Conservation (phyloP, 1,140 invertebrate genomes). For the Drosophila rufa region DNA sequence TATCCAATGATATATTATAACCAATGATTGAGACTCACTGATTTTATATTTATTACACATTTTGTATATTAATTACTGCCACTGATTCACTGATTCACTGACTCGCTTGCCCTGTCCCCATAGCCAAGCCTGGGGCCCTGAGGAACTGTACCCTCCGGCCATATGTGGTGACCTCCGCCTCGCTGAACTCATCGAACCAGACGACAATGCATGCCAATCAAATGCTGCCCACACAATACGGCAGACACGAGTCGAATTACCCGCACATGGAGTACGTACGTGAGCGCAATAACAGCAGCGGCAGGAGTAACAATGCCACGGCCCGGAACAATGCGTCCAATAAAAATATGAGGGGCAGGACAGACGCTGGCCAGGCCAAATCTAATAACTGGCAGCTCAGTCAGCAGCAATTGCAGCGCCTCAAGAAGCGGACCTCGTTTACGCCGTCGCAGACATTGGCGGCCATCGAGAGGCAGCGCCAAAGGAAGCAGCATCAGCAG, state of each 20-base stretch:
- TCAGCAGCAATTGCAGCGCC: constrained; percentile 76
- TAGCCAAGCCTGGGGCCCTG: constrained; percentile 92
- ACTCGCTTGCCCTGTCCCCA: constrained; percentile 9
- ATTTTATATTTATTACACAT: neutral
- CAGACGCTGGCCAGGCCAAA: constrained; percentile 63
- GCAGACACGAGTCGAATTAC: constrained; percentile 85
- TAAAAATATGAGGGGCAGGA: constrained; percentile 68
- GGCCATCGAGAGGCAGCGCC: constrained; percentile 72
- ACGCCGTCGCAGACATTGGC: constrained; percentile 82
- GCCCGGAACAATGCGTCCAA: constrained; percentile 58
- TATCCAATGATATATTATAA: neutral
- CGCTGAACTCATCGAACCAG: constrained; percentile 85
- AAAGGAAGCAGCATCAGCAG: constrained; percentile 50
- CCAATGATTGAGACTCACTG: neutral
- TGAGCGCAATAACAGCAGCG: constrained; percentile 72
- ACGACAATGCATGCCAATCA: constrained; percentile 85
- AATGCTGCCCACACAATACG: constrained; percentile 83
- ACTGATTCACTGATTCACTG: constrained; percentile 14
- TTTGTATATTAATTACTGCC: constrained; percentile 6
- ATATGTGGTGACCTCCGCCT: constrained; percentile 84
- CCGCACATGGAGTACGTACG: constrained; percentile 85
- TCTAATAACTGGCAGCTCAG: constrained; percentile 77
- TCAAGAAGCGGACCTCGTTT: constrained; percentile 84
- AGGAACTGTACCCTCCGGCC: constrained; percentile 92
- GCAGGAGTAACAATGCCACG: constrained; percentile 45